These are phyloP conservation scores for Eleutherodactylus coqui DNA, from an alignment of 2,797 vertebrate species.

Conservation along the genomic window DNA sequence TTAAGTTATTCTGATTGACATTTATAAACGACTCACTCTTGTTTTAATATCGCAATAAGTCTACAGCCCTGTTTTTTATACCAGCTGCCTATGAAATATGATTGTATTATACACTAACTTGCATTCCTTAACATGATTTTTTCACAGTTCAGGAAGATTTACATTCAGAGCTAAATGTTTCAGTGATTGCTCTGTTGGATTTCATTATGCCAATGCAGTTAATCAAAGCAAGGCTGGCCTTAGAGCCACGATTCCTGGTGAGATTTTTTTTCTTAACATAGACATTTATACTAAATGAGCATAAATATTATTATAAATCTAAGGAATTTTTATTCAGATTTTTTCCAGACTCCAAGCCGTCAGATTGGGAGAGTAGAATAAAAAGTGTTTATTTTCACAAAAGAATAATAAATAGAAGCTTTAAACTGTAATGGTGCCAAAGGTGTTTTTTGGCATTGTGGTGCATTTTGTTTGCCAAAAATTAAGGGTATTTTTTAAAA, in stretches of 20 bases:
- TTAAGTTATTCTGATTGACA: conserved; percentile 78
- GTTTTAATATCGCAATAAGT: conserved; percentile 75
- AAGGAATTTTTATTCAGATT: conserved; percentile 69
- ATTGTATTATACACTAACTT: conserved; percentile 76
- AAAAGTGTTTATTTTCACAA: no score
- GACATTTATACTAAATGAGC: conserved; percentile 77
- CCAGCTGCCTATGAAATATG: conserved; percentile 74
- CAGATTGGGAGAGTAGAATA: no score
- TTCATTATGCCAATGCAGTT: conserved; percentile 80
- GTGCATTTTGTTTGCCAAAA: no score
- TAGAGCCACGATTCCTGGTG: conserved; percentile 76
- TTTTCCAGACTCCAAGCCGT: no score
- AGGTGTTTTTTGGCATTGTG: no score
- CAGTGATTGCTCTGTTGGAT: conserved; percentile 83
- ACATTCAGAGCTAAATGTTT: conserved; percentile 82
- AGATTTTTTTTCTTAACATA: conserved; percentile 74
- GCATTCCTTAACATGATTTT: conserved; percentile 76
- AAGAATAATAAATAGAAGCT: no score
- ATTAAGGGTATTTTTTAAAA: no score
- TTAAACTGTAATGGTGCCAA: no score
- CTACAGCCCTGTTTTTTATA: conserved; percentile 73
- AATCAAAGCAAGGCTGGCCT: conserved; percentile 81
- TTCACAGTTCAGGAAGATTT: conserved; percentile 80
- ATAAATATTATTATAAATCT: conserved; percentile 75
- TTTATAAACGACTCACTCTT: conserved; percentile 76